Conservation (phyloP, 2,113 vertebrate species). For the Piprites chloris region DNA sequence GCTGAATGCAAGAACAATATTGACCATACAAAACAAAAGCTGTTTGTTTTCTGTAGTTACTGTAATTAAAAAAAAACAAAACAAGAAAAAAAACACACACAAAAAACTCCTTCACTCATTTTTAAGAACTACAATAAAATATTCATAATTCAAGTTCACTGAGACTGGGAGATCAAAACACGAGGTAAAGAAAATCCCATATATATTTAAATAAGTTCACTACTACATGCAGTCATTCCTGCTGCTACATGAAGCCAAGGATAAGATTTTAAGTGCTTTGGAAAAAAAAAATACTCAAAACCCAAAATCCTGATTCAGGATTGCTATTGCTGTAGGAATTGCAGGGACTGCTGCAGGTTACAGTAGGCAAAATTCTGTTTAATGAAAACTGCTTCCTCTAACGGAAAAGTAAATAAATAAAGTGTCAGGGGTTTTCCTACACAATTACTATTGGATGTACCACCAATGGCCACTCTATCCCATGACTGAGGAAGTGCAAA, state of each 20-base stretch:
- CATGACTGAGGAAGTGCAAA: background rate
- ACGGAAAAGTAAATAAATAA: background rate
- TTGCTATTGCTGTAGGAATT: background rate
- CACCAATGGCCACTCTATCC: background rate
- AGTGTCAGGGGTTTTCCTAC: background rate
- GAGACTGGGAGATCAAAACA: slow-evolving; percentile 27
- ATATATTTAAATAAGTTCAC: background rate
- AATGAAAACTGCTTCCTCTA: background rate
- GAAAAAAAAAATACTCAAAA: background rate
- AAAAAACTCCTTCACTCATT: slow-evolving; percentile 9
- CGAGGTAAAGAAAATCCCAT: background rate
- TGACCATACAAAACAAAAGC: slow-evolving; percentile 31
- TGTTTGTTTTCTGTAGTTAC: background rate
- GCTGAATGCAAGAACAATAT: background rate
- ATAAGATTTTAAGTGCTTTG: background rate
- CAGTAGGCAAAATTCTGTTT: background rate
- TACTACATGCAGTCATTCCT: slow-evolving; percentile 38
- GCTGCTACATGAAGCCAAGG: background rate
- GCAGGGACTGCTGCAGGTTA: background rate
- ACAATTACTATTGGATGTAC: background rate
- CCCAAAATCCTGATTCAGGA: background rate
- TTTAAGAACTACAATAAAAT: slow-evolving; percentile 16
- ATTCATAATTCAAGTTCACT: background rate
- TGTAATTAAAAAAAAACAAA: background rate
- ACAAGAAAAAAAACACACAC: too few species aligned